These are phyloP conservation scores for Agrochola circellaris DNA, from an alignment of 2,888 invertebrate species.

Conservation along the genomic window DNA sequence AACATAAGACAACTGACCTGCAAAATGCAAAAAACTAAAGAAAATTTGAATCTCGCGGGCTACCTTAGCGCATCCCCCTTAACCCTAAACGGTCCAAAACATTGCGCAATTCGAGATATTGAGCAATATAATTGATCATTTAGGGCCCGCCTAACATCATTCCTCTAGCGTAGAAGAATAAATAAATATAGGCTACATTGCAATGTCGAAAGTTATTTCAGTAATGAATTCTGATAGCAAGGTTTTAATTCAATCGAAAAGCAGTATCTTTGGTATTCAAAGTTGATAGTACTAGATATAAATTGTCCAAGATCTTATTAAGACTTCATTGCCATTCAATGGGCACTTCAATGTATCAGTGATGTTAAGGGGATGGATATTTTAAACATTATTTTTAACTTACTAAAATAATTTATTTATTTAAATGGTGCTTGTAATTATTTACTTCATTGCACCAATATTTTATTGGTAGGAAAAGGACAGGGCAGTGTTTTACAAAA, in stretches of 20 bases:
- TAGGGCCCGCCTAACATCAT: not conserved
- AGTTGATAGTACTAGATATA: slow-evolving; percentile 12
- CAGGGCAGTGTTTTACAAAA: not conserved
- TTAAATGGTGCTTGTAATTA: not conserved
- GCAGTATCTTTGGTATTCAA: slow-evolving; percentile 37
- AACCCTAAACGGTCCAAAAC: too few relatives aligned
- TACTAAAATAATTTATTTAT: not conserved
- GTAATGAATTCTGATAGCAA: slow-evolving; percentile 12
- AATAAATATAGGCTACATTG: slow-evolving; percentile 14
- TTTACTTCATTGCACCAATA: not conserved
- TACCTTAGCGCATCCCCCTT: too few relatives aligned
- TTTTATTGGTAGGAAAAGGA: not conserved
- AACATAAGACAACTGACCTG: too few relatives aligned
- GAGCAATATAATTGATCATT: too few relatives aligned
- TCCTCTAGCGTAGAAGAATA: slow-evolving; percentile 11
- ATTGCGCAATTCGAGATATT: too few relatives aligned
- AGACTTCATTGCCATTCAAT: slow-evolving; percentile 51
- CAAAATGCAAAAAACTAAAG: too few relatives aligned
- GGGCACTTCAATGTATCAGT: not conserved
- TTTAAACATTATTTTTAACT: not conserved
- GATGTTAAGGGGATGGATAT: slow-evolving; percentile 6
- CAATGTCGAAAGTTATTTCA: not conserved
- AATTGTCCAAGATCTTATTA: slow-evolving; percentile 26
- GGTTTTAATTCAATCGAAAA: slow-evolving; percentile 15
- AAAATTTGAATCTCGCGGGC: too few relatives aligned